Base-by-base conservation (phyloP, 2,888 invertebrate species). In the Ophonus ardosiacus region DNA sequence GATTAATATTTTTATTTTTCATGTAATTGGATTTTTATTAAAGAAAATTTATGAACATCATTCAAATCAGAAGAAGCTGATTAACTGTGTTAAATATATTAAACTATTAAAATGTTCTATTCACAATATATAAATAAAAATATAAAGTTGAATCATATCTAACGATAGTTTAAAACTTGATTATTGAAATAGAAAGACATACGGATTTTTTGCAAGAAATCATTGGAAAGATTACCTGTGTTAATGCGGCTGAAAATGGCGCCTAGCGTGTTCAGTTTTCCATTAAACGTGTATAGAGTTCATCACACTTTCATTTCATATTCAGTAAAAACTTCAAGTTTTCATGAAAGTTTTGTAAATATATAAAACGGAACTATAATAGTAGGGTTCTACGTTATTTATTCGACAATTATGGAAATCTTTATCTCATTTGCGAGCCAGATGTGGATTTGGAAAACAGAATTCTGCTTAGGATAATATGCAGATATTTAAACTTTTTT, bases 321-420 rank as follows among this genome's bases (percentile, higher is more conserved):
- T 51, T 51, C 4, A 10, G 4, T 51, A 8, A 51, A 13, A 51
- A 51, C 8, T 51, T 10, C 10, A 10, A 13, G 43, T 13, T 63
- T 18, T 63, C 61, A 63, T 63, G 24, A 63, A 63, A 63, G 63
- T 63, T 68, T n/a, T 31, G 68, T 38, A 63, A 63, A 63, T 63
- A 63, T 68, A 38, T 68, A 68, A 10, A 68, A 15, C 13, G 15
- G 38, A 68, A 38, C 21, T 68, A 31, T 68, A 68, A 68, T 31
- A 31, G 6, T 31, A 65, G 21, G 61, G 21, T 63, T 63, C 61
- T 6, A 38, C 24, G 31, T 68, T 38, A 68, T 68, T 68, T 68
- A 68, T 68, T 68, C 68, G 68, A 38, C 38, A 68, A 68, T 68
- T 68, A 68, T 68, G 68, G 68, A 68, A 68, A 68, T 68, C 31